Evolutionary conservation across 1,140 invertebrate genomes (phyloP), one percentile per base, ranked within the genome.

Genomic region (Drosophila pseudoobscura): DNA sequence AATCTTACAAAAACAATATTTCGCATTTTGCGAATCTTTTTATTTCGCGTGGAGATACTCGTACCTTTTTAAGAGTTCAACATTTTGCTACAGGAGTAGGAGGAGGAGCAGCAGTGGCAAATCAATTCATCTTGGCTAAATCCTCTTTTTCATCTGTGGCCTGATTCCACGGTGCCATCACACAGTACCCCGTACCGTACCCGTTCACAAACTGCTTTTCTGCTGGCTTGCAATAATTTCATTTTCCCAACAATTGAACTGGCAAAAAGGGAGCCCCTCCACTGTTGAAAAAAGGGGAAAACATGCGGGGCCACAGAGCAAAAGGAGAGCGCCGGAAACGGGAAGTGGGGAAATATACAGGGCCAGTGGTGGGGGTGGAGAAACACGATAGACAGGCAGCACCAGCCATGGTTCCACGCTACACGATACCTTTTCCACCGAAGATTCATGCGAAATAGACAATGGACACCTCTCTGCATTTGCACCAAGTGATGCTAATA

Each of bases 171-270:
- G 35, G 11, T 13, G 35, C 35, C 35, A 35, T 11, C 9, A 3
- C 31, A 39, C 35, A 5, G 24, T 5, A 26, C 24, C 35, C 35
- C 11, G 11, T 3, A 26, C 4, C 35, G 35, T 4, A 39, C 11
- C 35, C 35, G 2, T 39, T 3, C 11, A 11, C 35, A 39, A 39
- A 39, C 35, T 51, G 64, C 47, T 54, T 82, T 77, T 77, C 78
- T 70, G 59, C 75, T 83, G 69, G 65, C 74, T 77, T 62, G 73
- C 68, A 77, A 57, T 79, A 62, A 84, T 83, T 84, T 82, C 60
- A 80, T 83, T 72, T 71, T 69, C 70, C 58, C 74, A 80, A 83
- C 79, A 83, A 84, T 78, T 83, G 79, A 78, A 74, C 65, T 54
- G 46, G 8, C 65, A 49, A 51, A 54, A 73, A 55, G 58, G 57